Base-by-base conservation (phyloP, 2,888 invertebrate species). In the Theretra japonica region DNA sequence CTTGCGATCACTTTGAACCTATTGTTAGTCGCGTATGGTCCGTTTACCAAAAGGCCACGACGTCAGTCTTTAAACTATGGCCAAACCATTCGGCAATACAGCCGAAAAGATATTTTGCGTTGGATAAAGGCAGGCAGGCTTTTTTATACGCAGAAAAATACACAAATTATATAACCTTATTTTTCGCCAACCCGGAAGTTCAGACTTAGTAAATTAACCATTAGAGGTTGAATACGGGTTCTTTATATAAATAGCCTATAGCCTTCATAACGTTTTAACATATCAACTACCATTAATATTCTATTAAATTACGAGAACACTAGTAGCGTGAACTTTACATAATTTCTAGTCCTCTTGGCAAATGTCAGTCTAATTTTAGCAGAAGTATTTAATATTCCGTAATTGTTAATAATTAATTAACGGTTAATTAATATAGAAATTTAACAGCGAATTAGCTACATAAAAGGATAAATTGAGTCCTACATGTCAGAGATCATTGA, bases 381-480 rank as follows among this genome's bases (percentile, higher is more conserved):
- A 53, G n/a, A 6, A 53, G n/a, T 53, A 19, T 53, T 53, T 53
- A 53, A 53, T 53, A n/a, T 53, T 48, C 48, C 8, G 8, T 2
- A 8, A 48, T 48, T 4, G 15, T n/a, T 6, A n/a, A n/a, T 4
- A 50, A 50, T 50, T 50, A 17, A 17, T 50, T 50, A 17, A 50
- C 17, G 50, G 50, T 53, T 53, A n/a, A 53, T 53, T 53, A 53
- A 53, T 53, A 53, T n/a, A n/a, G 53, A n/a, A 53, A 53, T 53
- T 6, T 53, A 53, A 53, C n/a, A 53, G 53, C 0, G 50, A 53
- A n/a, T 53, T 7, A 53, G 48, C 48, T 2, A 53, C 19, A 53
- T 53, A 19, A 53, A 53, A 4, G 53, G 4, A 0, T 53, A 4
- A 53, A 53, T 5, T 53, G 7, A 53, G 53, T 53, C 4, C n/a